Base-by-base conservation (phyloP, 2,797 vertebrate species). In the Leontocebus nigricollis region DNA sequence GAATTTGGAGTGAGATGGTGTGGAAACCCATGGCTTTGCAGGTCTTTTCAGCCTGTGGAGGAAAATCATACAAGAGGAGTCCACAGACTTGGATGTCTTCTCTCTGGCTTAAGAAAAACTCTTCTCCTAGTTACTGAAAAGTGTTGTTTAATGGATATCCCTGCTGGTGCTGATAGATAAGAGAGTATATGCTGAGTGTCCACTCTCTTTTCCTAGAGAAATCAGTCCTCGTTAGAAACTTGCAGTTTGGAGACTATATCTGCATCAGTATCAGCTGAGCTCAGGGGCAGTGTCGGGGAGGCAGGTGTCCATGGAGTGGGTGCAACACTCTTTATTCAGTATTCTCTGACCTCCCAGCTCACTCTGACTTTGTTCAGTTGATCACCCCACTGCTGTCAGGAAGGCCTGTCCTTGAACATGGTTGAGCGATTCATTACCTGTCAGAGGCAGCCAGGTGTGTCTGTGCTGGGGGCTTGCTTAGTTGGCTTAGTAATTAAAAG, bases 401-500 rank as follows among this genome's bases (percentile, higher is more conserved):
- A 76, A 94, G 48, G 48, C 39, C 91, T 96, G 98, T 93, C 97
- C 95, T 97, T 97, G 95, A 95, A 22, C 4, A 0, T 0, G 85
- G 88, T 13, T n/a, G 57, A 90, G 82, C 12, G 1, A 5, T 70
- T 97, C 88, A 57, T 94, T 92, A 93, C 79, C 15, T 92, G 64
- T 24, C 6, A 4, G 70, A 20, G 92, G 44, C 41, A 79, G 67
- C 1, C 19, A 76, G 82, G 96, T 41, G 5, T 97, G 24, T 95
- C 94, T 0, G 3, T 33, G 46, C 97, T 57, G 57, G 67, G 88
- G 83, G 95, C 98, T 96, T 12, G 0, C 95, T 95, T 94, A 93
- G 83, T 24, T 94, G 50, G 88, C 33, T 96, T 89, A 73, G 88
- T 95, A 97, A 95, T 97, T 97, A 98, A 98, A 98, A 77, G 4